These are phyloP conservation scores for Podarcis siculus DNA, from an alignment of 2,797 vertebrate genomes.

Conservation along the genomic window DNA sequence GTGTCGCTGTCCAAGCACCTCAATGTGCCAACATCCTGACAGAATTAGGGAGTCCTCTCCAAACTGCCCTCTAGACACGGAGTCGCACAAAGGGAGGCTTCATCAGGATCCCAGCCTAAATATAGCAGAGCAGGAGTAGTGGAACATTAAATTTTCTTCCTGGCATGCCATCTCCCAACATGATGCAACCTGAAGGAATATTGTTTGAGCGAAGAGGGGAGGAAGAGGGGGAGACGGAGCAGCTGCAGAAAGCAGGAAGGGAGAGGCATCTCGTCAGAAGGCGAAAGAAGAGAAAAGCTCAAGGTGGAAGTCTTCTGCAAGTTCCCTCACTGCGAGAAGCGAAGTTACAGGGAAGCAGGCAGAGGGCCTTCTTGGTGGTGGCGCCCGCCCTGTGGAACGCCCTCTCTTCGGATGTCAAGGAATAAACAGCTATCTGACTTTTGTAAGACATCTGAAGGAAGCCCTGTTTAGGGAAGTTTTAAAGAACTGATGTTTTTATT, in stretches of 20 bases:
- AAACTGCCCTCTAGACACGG: conserved; percentile 66
- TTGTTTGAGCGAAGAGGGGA: conserved; percentile 64
- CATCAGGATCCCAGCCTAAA: conserved; percentile 69
- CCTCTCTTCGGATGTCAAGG: too few species aligned
- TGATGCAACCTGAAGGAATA: conserved; percentile 66
- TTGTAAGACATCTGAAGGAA: too few species aligned
- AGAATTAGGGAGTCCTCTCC: conserved; percentile 71
- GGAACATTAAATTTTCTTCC: conserved; percentile 68
- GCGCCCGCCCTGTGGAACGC: too few species aligned
- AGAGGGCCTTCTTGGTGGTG: too few species aligned
- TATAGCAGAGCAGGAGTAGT: conserved; percentile 65
- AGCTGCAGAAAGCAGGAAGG: conserved; percentile 51
- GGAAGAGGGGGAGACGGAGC: conserved; percentile 37
- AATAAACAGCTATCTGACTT: too few species aligned
- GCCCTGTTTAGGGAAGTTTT: too few species aligned
- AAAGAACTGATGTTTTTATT: too few species aligned
- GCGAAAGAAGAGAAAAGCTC: not conserved
- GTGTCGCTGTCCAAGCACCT: not conserved
- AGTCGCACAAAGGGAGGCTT: conserved; percentile 71
- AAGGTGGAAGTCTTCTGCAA: too few species aligned
- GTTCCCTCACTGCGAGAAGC: too few species aligned
- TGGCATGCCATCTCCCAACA: conserved; percentile 45
- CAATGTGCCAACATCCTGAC: conserved; percentile 67
- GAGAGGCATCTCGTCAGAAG: conserved; percentile 48
- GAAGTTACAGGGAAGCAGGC: too few species aligned